Evolutionary conservation across 2,113 vertebrate genomes (phyloP), one percentile per base, ranked within the genome.

Genomic region (Callithrix jacchus): DNA sequence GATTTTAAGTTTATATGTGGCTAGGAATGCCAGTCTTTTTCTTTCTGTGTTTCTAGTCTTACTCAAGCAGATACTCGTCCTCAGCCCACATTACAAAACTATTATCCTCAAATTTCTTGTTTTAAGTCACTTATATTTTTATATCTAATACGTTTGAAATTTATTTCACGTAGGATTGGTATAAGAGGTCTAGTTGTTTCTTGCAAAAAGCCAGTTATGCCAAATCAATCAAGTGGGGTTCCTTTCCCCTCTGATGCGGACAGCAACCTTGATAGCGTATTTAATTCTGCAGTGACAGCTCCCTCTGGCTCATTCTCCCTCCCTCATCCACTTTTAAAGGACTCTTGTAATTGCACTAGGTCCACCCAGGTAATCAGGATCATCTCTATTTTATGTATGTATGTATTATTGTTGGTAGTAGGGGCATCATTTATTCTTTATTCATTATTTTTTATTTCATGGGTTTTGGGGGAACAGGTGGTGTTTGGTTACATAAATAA

Each of bases 191-290:
- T 3, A 35, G 56, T 16, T 54, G 2, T 45, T 80, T 89, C 35
- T 20, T 35, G 37, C 14, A 37, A 73, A 68, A 54, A 52, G 35
- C 61, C 49, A 45, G 71, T 49, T 20, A 49, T 42, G 49, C 47
- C 30, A 90, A 37, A 27, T 21, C 11, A 5, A 11, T 25, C 8
- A 7, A 20, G 30, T 47, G 42, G 42, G 18, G 3, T 1, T 54
- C 37, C 14, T 14, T 37, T 58, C 32, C 18, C 54, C 16, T 0
- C 20, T 64, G 2, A 37, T 37, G 12, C 64, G 87, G 27, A 74
- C 1, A 12, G n/a, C 40, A 9, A 6, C 27, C 79, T 40, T 32
- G 1, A 42, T 27, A 71, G 6, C 0, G 0, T 6, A 30, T 16
- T 32, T 47, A 45, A 56, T 3, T 58, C 77, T 21, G 1, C 1